phyloP scores from a whole-genome alignment of 2,113 vertebrate genomes.

The Sylvietta virens region DNA sequence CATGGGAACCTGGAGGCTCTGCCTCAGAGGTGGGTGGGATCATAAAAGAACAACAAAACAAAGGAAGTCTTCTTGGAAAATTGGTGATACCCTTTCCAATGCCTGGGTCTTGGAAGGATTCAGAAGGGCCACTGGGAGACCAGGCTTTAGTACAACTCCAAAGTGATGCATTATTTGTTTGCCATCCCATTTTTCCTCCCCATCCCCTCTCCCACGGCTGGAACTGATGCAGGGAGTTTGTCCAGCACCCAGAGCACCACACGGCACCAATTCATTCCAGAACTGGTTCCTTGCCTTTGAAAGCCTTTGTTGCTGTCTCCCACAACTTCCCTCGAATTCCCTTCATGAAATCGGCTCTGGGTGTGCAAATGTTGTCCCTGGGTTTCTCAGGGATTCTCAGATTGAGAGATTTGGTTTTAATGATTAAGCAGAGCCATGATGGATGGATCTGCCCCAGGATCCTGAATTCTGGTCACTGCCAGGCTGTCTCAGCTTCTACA shows the following conservation, averaged over 20 bases:
- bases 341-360: not conserved
- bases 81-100: not conserved
- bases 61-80: not conserved
- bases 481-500: not conserved
- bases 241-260: not conserved
- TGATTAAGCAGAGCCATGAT: not conserved
- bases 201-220: not conserved
- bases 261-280: not conserved
- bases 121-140: not conserved
- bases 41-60: not conserved
- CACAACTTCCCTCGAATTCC: not conserved
- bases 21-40: rapidly evolving
- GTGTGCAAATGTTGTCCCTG: not conserved
- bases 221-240: not conserved
- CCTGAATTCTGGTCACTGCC: not conserved
- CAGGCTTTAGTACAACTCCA: not conserved
- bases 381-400: not conserved
- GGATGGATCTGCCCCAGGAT: not conserved
- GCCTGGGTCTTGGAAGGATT: not conserved
- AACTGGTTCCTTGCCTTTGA: not conserved
- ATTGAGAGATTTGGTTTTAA: too few relatives aligned
- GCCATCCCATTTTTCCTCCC: not conserved
- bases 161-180: not conserved
- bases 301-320: not conserved
- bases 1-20: not conserved